Percentiles rank a stretch among this genome's conserved stretches.
Evolutionary conservation across 2,888 invertebrate species (phyloP).

Genomic region (Hofmannophila pseudospretella): DNA sequence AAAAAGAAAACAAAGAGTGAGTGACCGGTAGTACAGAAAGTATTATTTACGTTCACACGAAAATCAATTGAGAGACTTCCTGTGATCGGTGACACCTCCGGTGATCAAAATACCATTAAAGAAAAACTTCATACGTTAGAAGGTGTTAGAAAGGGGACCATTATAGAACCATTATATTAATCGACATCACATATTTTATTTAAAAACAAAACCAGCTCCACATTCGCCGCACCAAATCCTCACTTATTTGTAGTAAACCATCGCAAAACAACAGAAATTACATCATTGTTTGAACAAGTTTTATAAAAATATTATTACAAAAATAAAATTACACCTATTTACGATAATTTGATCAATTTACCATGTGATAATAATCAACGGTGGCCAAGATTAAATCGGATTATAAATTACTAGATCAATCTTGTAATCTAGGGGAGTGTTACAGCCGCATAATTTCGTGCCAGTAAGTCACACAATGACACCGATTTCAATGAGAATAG

Average conservation of each 20-base stretch:
- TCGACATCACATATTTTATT: no score
- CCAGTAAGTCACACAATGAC: constrained; percentile 35
- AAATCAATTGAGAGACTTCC: constrained; percentile 48
- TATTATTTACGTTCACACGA: constrained; percentile 31
- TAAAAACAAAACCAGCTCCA: no score
- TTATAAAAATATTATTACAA: no score
- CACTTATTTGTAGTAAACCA: no score
- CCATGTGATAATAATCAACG: constrained; percentile 1
- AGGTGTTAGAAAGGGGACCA: constrained; percentile 6
- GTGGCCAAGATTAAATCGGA: constrained; percentile 4
- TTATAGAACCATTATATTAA: no score
- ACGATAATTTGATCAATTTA: no score
- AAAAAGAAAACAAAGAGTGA: not conserved
- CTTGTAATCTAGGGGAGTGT: constrained; percentile 9
- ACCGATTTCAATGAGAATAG: constrained; percentile 32
- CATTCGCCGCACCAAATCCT: no score
- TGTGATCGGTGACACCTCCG: constrained; percentile 36
- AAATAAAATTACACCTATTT: no score
- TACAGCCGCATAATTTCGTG: constrained; percentile 9
- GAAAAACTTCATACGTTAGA: constrained; percentile 43
- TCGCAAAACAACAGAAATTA: no score
- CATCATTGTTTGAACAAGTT: no score
- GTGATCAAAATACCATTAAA: constrained; percentile 62
- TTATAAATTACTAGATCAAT: constrained; percentile 9
- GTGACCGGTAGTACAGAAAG: constrained; percentile 14